Evolutionary conservation across 2,888 invertebrate species (phyloP).

Genomic region (Luffia ferchaultella): DNA sequence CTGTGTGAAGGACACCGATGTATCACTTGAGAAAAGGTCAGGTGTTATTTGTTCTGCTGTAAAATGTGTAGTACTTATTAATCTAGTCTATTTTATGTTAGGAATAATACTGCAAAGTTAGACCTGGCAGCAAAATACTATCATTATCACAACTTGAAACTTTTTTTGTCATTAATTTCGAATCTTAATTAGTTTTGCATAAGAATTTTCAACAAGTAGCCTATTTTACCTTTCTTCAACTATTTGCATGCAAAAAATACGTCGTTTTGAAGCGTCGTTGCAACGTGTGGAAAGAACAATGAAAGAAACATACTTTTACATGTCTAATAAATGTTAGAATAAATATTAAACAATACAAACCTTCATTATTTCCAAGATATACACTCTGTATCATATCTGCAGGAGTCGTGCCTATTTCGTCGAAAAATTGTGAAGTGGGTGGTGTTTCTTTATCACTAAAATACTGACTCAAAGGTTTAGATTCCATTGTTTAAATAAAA

Average conservation of each 20-base stretch:
- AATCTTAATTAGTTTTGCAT: too few relatives aligned
- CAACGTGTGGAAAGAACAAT: too few relatives aligned
- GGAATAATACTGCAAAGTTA: neutral
- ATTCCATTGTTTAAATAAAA: conserved; percentile 35
- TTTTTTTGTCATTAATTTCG: too few relatives aligned
- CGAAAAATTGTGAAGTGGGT: conserved; percentile 55
- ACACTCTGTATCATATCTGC: conserved; percentile 58
- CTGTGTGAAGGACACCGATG: conserved; percentile 35
- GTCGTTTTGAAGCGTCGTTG: too few relatives aligned
- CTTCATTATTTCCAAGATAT: conserved; percentile 47
- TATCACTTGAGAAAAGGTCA: conserved; percentile 31
- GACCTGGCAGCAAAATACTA: neutral
- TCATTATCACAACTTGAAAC: neutral
- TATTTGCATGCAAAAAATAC: too few relatives aligned
- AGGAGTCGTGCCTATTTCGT: conserved; percentile 54
- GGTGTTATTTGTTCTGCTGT: neutral
- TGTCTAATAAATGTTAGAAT: too few relatives aligned
- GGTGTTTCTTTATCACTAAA: conserved; percentile 53
- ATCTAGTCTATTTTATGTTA: neutral
- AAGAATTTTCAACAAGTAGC: too few relatives aligned
- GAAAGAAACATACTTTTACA: too few relatives aligned
- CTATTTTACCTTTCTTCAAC: too few relatives aligned
- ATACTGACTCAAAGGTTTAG: conserved; percentile 65
- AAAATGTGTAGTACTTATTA: neutral
- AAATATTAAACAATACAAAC: conserved; percentile 20